A percentile compares a stretch with the other conserved stretches of the same genome.
phyloP scores from a whole-genome alignment of 2,113 vertebrate species.

The Prochilodus magdalenae region DNA sequence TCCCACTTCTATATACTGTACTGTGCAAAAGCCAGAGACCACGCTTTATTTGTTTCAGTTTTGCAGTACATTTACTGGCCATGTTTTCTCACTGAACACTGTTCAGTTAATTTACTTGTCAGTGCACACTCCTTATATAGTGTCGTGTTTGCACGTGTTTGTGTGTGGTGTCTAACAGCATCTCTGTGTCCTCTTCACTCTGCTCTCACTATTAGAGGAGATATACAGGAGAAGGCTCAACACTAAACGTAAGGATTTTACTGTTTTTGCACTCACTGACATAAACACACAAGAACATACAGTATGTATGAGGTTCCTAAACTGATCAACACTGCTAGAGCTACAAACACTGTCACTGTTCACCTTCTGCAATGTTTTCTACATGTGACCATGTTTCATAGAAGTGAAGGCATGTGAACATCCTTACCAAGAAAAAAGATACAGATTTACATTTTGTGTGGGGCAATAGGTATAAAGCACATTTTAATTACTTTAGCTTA shows the following conservation, averaged over 20 bases:
- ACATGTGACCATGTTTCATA: background rate
- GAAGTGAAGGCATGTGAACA: background rate
- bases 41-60: no score
- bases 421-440: no score
- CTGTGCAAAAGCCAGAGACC: no score
- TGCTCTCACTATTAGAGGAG: conserved; percentile 76
- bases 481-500: no score
- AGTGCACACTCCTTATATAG: no score
- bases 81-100: no score
- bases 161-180: conserved; percentile 66
- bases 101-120: no score
- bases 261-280: background rate
- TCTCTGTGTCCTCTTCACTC: conserved; percentile 73
- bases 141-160: conserved; percentile 21
- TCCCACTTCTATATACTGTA: no score
- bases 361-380: background rate
- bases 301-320: background rate
- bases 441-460: no score
- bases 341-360: background rate
- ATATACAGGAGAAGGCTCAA: conserved; percentile 86
- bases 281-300: background rate
- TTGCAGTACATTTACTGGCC: no score
- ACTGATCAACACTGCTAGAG: background rate
- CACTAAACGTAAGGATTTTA: conserved; percentile 83
- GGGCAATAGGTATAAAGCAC: no score